Conservation (phyloP, 1,140 invertebrate genomes). For the Papilio dardanus region DNA sequence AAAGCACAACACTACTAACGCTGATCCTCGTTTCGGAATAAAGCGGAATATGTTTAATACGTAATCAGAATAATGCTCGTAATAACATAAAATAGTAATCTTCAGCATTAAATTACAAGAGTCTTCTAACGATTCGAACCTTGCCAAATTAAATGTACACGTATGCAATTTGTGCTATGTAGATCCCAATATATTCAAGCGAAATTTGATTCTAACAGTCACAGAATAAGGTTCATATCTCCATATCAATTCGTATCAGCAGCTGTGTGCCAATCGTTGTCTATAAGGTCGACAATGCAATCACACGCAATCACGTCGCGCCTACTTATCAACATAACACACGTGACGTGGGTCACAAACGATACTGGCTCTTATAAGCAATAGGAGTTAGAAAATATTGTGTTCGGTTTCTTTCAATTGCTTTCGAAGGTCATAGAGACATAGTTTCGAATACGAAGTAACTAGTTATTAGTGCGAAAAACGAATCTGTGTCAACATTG, state of each 20-base stretch:
- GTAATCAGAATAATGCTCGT: not conserved
- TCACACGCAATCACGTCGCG: constrained; percentile 53
- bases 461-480: constrained; percentile 27
- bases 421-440: constrained; percentile 32
- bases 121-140: constrained; percentile 30
- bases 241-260: not conserved
- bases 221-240: not conserved
- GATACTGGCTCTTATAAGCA: constrained; percentile 43
- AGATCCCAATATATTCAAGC: not conserved
- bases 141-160: constrained; percentile 34
- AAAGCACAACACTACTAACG: no score
- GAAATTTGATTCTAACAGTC: not conserved
- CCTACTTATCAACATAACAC: constrained; percentile 59
- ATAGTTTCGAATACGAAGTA: constrained; percentile 25
- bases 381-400: constrained; percentile 34
- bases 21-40: no score
- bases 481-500: not conserved
- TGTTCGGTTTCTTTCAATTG: constrained; percentile 28
- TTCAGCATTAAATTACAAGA: constrained; percentile 6
- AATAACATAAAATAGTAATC: constrained; percentile 16
- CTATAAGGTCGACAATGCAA: constrained; percentile 52
- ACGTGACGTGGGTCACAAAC: constrained; percentile 53
- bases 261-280: constrained; percentile 40
- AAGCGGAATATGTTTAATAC: not conserved
- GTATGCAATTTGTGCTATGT: constrained; percentile 9